Conservation (phyloP, 2,113 vertebrate species). For the Misgurnus mizolepis region DNA sequence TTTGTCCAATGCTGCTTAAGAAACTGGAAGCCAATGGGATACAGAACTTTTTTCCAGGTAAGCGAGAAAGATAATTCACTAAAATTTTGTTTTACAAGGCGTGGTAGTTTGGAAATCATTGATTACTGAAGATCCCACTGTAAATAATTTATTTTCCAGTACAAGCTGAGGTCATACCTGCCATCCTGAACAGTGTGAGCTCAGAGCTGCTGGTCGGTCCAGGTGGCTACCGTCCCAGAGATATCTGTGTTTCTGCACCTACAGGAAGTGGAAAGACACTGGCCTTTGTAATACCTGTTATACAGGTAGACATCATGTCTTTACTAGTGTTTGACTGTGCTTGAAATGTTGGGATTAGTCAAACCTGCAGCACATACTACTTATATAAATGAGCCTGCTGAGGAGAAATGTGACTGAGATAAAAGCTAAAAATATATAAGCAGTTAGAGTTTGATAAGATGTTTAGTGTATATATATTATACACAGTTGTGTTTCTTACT, state of each 20-base stretch:
- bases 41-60: slow-evolving; percentile 89
- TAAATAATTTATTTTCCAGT: slow-evolving; percentile 68
- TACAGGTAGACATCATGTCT: slow-evolving; percentile 75
- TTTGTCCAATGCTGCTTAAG: slow-evolving; percentile 77
- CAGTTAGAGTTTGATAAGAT: too few relatives aligned
- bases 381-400: too few relatives aligned
- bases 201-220: slow-evolving; percentile 78
- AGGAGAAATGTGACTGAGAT: too few relatives aligned
- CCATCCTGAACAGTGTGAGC: slow-evolving; percentile 78
- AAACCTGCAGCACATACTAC: not conserved
- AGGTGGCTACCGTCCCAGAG: slow-evolving; percentile 84
- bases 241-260: slow-evolving; percentile 93
- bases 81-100: not conserved
- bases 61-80: not conserved
- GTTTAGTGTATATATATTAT: not conserved
- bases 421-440: too few relatives aligned
- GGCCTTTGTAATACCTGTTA: slow-evolving; percentile 88
- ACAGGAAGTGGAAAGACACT: slow-evolving; percentile 97
- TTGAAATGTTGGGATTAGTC: not conserved
- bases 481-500: not conserved
- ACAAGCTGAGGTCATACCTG: slow-evolving; percentile 90
- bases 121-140: too few relatives aligned
- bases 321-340: too few relatives aligned
- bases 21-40: slow-evolving; percentile 81
- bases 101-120: too few relatives aligned